phyloP scores from a whole-genome alignment of 1,140 invertebrate genomes.

The Penaeus indicus region DNA sequence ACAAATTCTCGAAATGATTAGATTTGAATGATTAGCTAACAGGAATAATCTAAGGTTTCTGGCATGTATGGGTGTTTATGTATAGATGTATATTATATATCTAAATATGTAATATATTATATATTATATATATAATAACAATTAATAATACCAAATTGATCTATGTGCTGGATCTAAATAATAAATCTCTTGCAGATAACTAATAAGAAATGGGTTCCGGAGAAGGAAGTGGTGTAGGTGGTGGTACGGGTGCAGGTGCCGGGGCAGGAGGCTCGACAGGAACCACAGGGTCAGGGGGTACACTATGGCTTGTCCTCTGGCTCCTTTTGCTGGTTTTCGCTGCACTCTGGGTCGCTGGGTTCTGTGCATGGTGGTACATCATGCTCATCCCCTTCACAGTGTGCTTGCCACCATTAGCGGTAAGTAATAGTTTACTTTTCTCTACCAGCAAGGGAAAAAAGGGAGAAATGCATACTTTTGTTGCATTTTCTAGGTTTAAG shows the following conservation, averaged over 20 bases:
- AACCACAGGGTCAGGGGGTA: slow-evolving; percentile 50
- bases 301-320: slow-evolving; percentile 63
- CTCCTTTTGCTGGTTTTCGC: slow-evolving; percentile 59
- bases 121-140: neutral
- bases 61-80: neutral
- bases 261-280: slow-evolving; percentile 9
- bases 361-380: slow-evolving; percentile 65
- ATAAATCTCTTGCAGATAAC: neutral
- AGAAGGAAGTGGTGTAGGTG: slow-evolving; percentile 34
- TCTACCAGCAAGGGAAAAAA: neutral
- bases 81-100: neutral
- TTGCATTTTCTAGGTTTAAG: too few species aligned
- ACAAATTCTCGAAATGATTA: neutral
- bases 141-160: too few species aligned
- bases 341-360: slow-evolving; percentile 59
- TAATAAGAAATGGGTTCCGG: slow-evolving; percentile 31
- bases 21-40: neutral
- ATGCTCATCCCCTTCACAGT: slow-evolving; percentile 63
- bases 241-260: neutral
- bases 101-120: slow-evolving; percentile 16
- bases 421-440: slow-evolving; percentile 3
- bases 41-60: neutral
- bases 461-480: neutral
- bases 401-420: slow-evolving; percentile 57
- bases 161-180: neutral